Evolutionary conservation across 2,888 invertebrate genomes (phyloP).

Genomic region (Synanthedon myopaeformis): DNA sequence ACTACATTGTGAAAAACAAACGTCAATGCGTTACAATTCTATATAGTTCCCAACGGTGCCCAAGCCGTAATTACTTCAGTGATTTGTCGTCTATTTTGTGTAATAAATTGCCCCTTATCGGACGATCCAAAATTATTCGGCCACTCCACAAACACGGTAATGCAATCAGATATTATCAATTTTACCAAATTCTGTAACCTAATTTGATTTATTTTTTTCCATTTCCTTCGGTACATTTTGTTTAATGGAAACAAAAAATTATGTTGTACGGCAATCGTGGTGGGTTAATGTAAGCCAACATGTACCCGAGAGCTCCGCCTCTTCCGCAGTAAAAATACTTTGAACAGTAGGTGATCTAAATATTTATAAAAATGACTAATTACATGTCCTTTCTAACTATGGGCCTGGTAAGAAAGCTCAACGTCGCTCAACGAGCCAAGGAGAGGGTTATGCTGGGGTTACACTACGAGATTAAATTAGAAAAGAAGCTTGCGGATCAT

Average conservation of each 20-base stretch:
- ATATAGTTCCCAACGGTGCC: background rate
- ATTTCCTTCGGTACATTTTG: constrained; percentile 42
- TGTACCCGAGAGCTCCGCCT: constrained; percentile 17
- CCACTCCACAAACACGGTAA: constrained; percentile 7
- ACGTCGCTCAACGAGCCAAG: too few relatives aligned
- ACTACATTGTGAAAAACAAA: too few relatives aligned
- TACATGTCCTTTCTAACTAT: too few relatives aligned
- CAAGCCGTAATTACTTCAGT: background rate
- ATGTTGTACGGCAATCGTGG: constrained; percentile 37
- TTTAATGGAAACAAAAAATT: constrained; percentile 39
- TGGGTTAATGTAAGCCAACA: constrained; percentile 26
- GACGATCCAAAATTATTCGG: background rate
- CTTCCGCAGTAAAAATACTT: constrained; percentile 5
- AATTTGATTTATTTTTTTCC: constrained; percentile 38
- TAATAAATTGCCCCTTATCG: background rate
- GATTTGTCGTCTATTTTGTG: background rate
- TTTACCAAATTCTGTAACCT: constrained; percentile 23
- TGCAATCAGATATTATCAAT: constrained; percentile 19
- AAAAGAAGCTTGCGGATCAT: too few relatives aligned
- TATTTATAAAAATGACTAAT: background rate
- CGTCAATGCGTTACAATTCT: too few relatives aligned
- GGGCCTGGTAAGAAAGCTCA: too few relatives aligned
- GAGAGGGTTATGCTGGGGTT: too few relatives aligned
- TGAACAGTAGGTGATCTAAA: background rate
- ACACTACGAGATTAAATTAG: too few relatives aligned